Evolutionary conservation across 2,888 invertebrate genomes (phyloP).

Genomic region (Leptinotarsa peninsularis): DNA sequence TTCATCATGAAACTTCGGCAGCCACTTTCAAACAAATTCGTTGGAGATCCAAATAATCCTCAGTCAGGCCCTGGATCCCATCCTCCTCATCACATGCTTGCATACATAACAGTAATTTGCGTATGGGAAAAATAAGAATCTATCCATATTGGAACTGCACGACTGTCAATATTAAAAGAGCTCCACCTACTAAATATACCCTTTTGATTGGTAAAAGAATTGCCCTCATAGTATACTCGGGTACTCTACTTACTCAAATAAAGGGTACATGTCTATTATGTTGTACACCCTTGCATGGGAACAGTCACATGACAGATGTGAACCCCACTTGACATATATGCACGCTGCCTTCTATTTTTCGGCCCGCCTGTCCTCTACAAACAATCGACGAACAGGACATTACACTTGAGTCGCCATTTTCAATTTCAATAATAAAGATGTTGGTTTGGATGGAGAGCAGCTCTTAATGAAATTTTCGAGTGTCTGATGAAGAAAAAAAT

Average conservation of each 20-base stretch:
- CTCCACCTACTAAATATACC: constrained; percentile 57
- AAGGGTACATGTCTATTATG: constrained; percentile 57
- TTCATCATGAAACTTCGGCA: too few relatives aligned
- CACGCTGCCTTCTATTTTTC: constrained; percentile 46
- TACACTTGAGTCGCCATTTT: constrained; percentile 53
- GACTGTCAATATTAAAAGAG: constrained; percentile 47
- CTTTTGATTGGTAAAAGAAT: constrained; percentile 57
- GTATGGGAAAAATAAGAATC: constrained; percentile 40
- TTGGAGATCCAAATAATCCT: background rate
- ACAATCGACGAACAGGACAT: constrained; percentile 50
- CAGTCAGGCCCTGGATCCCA: constrained; percentile 1
- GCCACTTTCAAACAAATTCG: too few relatives aligned
- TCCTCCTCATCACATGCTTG: constrained; percentile 30
- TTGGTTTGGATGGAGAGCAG: constrained; percentile 30
- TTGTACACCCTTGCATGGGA: constrained; percentile 56
- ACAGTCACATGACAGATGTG: constrained; percentile 59
- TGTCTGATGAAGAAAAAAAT: constrained; percentile 31
- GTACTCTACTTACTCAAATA: constrained; percentile 55
- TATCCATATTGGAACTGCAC: constrained; percentile 42
- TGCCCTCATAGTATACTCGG: constrained; percentile 53
- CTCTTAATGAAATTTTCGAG: constrained; percentile 38
- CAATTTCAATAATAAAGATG: constrained; percentile 40
- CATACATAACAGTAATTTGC: constrained; percentile 35
- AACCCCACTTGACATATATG: constrained; percentile 56
- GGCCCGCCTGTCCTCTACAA: constrained; percentile 48